Evolutionary conservation across 2,888 invertebrate genomes (phyloP), one percentile per base, ranked within the genome.

Genomic region (Drosophila monieri): DNA sequence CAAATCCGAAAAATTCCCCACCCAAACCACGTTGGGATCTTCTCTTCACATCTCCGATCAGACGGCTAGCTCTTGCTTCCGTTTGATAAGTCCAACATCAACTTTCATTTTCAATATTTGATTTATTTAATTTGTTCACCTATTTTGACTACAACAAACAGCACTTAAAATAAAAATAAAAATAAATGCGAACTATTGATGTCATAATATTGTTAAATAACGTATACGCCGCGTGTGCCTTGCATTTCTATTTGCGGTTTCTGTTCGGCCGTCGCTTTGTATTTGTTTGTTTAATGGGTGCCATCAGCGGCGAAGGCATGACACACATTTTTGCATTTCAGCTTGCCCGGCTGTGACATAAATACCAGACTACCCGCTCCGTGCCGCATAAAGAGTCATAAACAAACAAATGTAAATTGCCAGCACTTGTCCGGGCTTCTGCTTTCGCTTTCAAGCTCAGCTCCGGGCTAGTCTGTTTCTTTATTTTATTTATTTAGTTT

Each of bases 181-280:
- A 60, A 66, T 30, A 69, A 44, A 48, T 48, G 47, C 48, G 30
- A 72, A 52, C 72, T 56, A 72, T 69, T 70, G 72, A 65, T 81
- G 88, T 78, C 88, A 81, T 85, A 87, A 81, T 71, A 72, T 35
- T 73, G 80, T 80, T 80, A 78, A 81, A 81, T 87, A 85, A 81
- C 79, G 83, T 53, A 81, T 76, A 85, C 76, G 76, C 68, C 72
- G 73, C 77, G 35, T 68, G 74, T 54, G 72, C 66, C 74, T 70
- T 52, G 85, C 85, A 81, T 81, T 81, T 85, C 73, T 85, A 87
- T 85, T 67, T 78, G 68, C 37, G 52, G 57, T 48, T 62, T 41
- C n/a, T 41, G n/a, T 35, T 12, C 23, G 27, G 21, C 14, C 39
- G 23, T 35, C 30, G 49, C 37, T 59, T 18, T 58, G 61, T 59